Evolutionary conservation across 1,140 invertebrate genomes (phyloP), one percentile per base, ranked within the genome.

Genomic region (Procambarus clarkii): DNA sequence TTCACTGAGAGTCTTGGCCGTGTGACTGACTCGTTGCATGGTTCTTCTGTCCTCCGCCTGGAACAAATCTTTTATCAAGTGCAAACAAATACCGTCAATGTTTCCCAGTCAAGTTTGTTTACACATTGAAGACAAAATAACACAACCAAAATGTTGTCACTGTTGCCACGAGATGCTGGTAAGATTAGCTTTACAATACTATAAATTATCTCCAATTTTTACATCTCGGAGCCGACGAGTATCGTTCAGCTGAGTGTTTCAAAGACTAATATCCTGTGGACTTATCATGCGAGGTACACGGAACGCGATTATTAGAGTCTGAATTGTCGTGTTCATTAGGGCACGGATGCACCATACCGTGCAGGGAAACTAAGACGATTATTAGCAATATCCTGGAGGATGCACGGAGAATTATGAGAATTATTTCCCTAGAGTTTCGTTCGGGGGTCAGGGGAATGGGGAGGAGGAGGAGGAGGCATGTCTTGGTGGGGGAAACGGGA

Each of bases 271-370:
- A 64, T 13, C 60, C 18, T 64, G 8, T 64, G 3, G 18, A 18
- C 8, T 64, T 21, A 64, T 8, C 60, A 64, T 21, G 60, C 8
- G n/a, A 64, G 60, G 18, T 13, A 64, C 7, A 18, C 21, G 18
- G 60, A 64, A 64, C 60, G 60, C 15, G 18, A 21, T 64, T 64
- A 64, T 64, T 64, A 64, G 18, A 21, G 60, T 64, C 60, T 64
- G 15, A 64, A 64, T 64, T 64, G 60, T 64, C 60, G 15, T 64
- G 60, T 64, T 79, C 45, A 79, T 79, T 79, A 79, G 77, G 18
- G 7, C 60, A 8, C 21, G 8, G 60, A 64, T 58, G 60, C 60
- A 64, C 60, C 60, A 21, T 64, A 64, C 60, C 60, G 60, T 15
- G 60, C 8, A 13, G 18, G 60, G 60, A 64, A 64, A 9, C 18